Percentiles rank a stretch among this genome's conserved stretches.
phyloP scores from a whole-genome alignment of 2,113 vertebrate species.

The Mastomys natalensis region DNA sequence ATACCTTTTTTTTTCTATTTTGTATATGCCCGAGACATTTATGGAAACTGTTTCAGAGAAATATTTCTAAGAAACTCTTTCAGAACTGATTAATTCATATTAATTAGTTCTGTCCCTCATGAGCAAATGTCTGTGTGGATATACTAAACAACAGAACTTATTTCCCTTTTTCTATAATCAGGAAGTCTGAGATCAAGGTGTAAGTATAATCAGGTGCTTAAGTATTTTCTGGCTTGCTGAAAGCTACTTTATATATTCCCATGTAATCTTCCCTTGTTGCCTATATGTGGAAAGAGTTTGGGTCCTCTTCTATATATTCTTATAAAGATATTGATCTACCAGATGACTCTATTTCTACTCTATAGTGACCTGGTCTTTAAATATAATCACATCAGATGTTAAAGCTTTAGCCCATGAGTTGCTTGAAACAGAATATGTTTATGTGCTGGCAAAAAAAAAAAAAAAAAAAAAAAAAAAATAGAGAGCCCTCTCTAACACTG shows the following conservation, averaged over 20 bases:
- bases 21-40: not conserved
- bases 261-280: not conserved
- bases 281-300: not conserved
- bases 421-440: not conserved
- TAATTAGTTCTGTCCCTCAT: not conserved
- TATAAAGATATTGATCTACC: not conserved
- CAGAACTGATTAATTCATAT: not conserved
- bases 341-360: not conserved
- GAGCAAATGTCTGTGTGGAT: not conserved
- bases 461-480: too few species aligned
- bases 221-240: not conserved
- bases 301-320: not conserved
- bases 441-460: too few species aligned
- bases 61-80: not conserved
- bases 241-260: not conserved
- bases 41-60: not conserved
- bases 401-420: not conserved
- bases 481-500: not conserved
- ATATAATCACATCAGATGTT: not conserved
- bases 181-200: not conserved
- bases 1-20: not conserved
- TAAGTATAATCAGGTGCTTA: not conserved
- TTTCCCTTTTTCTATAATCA: not conserved
- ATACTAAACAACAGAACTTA: not conserved
- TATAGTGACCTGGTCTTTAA: not conserved